Base-by-base conservation (phyloP, 1,140 invertebrate genomes). In the Hirudo medicinalis region DNA sequence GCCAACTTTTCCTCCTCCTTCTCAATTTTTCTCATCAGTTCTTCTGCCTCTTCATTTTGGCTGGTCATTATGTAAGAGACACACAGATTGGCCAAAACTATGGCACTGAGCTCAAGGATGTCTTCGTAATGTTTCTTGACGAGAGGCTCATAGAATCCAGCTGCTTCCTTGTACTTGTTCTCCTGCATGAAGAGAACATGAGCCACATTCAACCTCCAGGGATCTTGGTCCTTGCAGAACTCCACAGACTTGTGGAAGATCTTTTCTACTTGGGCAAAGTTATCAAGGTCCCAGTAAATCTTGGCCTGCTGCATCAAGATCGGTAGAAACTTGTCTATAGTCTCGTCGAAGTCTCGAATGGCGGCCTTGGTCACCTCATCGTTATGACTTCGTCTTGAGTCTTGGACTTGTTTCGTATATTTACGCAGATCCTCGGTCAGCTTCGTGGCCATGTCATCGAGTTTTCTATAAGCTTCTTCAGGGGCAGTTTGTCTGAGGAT, bases 141-240 rank as follows among this genome's bases (percentile, higher is more conserved):
- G 70, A 99, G 92, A 4, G 94, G 92, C 79, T 98, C 95, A 82
- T 99, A 99, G 83, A 99, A 99, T 57, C 91, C 92, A 3, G 92
- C 91, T 0, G 95, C 92, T 83, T 99, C 94, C 79, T 96, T 96
- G 79, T 95, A 98, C 81, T 98, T 98, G 79, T 91, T 94, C 80
- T 95, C 94, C 81, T 95, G 94, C 96, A 99, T 99, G 80, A 98
- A 99, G 8, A 99, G 83, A 3, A 97, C 95, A 80, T 99, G 96
- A 0, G 95, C 96, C 0, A 98, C 94, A 80, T 99, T 99, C 9
- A 99, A 83, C 75, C 94, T 90, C 95, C 95, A 99, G 0, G 90
- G 87, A 78, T 97, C 92, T 77, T 96, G 91, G 78, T 97, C 94
- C 76, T 92, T 94, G 78, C 94, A 98, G 82, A 98, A 98, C 80